Conservation (phyloP, 2,113 vertebrate genomes). For the Capricornis sumatraensis region DNA sequence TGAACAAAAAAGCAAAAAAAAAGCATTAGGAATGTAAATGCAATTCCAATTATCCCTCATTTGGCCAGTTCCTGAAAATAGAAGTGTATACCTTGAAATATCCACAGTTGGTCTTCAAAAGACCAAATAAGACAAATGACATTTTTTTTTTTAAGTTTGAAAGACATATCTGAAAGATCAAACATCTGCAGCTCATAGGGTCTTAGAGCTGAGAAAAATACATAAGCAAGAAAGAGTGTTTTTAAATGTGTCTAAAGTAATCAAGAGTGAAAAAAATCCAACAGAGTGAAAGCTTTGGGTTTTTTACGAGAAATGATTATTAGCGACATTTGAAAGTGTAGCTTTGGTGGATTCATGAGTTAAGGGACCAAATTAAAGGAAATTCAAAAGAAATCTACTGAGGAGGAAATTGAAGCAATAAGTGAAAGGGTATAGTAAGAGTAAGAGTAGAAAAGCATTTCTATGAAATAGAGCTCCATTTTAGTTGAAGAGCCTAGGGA, state of each 20-base stretch:
- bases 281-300: not conserved
- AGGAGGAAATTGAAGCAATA: conserved; percentile 43
- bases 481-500: not conserved
- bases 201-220: not conserved
- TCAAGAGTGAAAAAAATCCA: conserved; percentile 26
- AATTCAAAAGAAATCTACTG: conserved; percentile 37
- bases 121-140: not conserved
- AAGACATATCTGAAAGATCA: not conserved
- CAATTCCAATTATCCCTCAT: not conserved
- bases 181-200: not conserved
- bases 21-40: not conserved
- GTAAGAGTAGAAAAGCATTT: not conserved
- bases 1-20: not conserved
- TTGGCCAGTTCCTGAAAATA: not conserved
- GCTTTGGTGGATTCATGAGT: conserved; percentile 30
- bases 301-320: conserved; percentile 51
- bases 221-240: not conserved
- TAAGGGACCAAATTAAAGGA: conserved; percentile 48
- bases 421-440: not conserved
- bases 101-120: not conserved
- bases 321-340: conserved; percentile 12
- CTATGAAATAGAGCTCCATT: conserved; percentile 19
- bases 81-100: not conserved
- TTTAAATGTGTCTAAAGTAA: conserved; percentile 29
- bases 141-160: not conserved